A percentile compares a stretch with the other conserved stretches of the same genome.
Evolutionary conservation across 2,797 vertebrate species (phyloP).

Genomic region (Echiichthys vipera): DNA sequence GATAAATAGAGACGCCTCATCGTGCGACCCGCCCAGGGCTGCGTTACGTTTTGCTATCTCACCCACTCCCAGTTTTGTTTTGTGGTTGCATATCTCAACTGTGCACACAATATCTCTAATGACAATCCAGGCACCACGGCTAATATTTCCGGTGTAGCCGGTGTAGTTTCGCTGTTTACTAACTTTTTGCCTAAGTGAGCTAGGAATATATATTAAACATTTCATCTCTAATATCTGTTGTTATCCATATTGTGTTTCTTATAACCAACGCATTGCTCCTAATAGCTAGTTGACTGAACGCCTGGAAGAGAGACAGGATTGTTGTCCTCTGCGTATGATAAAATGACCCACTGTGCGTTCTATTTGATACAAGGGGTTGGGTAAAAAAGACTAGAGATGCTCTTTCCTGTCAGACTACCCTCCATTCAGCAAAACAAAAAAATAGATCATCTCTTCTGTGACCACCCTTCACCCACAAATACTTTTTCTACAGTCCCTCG

Average conservation of each 20-base stretch:
- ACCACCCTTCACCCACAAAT: too few relatives aligned
- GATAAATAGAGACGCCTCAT: slow-evolving; percentile 44
- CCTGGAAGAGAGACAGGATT: too few relatives aligned
- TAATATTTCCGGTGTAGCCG: too few relatives aligned
- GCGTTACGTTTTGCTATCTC: slow-evolving; percentile 34
- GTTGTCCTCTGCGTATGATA: not conserved
- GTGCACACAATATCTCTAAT: slow-evolving; percentile 64
- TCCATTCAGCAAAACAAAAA: not conserved
- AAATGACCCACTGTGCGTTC: not conserved
- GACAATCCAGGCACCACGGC: too few relatives aligned
- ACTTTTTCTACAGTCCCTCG: not conserved
- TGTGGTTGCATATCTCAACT: slow-evolving; percentile 70
- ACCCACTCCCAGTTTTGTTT: slow-evolving; percentile 56
- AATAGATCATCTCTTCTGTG: not conserved
- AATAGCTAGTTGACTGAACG: not conserved
- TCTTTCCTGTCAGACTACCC: not conserved
- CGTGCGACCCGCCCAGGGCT: slow-evolving; percentile 40
- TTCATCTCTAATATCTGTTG: not conserved
- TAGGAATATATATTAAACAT: not conserved
- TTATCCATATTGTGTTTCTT: not conserved
- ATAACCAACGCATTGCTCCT: not conserved
- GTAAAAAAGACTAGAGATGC: not conserved
- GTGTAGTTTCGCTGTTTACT: rapidly evolving
- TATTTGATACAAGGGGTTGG: not conserved
- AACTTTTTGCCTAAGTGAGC: not conserved